Percentiles rank a stretch among this genome's conserved stretches.
phyloP scores from a whole-genome alignment of 2,113 vertebrate species.

The Calidris pugnax region DNA sequence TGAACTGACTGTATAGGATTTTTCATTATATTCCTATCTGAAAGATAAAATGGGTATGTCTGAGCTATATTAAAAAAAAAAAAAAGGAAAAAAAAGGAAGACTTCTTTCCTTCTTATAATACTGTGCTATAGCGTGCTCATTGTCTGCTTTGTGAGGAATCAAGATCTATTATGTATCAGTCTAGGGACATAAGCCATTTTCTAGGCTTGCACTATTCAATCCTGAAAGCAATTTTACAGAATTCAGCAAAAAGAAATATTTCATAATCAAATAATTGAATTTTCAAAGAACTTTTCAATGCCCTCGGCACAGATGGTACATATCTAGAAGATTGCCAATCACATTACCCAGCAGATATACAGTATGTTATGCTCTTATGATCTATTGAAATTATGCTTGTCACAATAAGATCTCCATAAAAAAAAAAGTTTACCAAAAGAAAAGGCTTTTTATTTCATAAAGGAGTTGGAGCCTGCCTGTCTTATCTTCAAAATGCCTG shows the following conservation, averaged over 20 bases:
- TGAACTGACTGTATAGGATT: background rate
- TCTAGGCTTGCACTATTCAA: conserved; percentile 19
- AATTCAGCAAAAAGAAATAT: conserved; percentile 35
- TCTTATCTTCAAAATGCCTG: background rate
- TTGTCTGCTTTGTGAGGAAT: conserved; percentile 58
- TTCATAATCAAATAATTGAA: conserved; percentile 54
- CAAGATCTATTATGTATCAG: conserved; percentile 59
- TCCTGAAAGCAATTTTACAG: conserved; percentile 46
- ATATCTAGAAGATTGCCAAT: background rate
- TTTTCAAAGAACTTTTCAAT: conserved; percentile 19
- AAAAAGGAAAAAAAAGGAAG: background rate
- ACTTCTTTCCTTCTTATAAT: conserved; percentile 31
- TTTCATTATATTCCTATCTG: conserved; percentile 13
- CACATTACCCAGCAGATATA: background rate
- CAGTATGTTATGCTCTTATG: background rate
- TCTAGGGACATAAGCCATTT: conserved; percentile 43
- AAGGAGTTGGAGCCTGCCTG: background rate
- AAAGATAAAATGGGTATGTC: conserved; percentile 22
- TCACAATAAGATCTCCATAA: background rate
- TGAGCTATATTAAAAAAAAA: background rate
- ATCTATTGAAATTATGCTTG: background rate
- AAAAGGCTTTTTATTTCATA: background rate
- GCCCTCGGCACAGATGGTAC: background rate
- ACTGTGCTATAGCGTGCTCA: conserved; percentile 25
- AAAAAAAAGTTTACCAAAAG: background rate